Conservation (phyloP, 2,113 vertebrate species). For the Pristiophorus japonicus region DNA sequence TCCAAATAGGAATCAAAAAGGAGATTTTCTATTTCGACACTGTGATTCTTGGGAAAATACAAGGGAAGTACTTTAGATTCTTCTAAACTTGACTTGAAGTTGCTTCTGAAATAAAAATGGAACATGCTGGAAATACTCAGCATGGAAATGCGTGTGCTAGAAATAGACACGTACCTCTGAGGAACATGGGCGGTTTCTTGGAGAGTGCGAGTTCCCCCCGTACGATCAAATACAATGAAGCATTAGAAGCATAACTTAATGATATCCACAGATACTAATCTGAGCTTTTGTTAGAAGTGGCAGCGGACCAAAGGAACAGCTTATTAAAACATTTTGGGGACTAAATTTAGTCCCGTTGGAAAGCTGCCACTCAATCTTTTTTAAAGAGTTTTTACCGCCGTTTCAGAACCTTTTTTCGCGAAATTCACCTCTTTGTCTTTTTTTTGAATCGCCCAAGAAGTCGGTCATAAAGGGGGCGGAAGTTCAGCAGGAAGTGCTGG, state of each 20-base stretch:
- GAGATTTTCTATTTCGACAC: background rate
- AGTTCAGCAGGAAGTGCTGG: too few relatives aligned
- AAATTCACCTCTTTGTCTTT: too few relatives aligned
- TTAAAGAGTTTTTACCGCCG: too few relatives aligned
- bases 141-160: background rate
- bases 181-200: background rate
- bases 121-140: background rate
- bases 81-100: too few relatives aligned
- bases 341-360: too few relatives aligned
- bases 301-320: background rate
- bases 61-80: background rate
- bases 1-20: background rate
- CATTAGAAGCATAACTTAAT: background rate
- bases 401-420: too few relatives aligned
- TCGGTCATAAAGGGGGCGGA: too few relatives aligned
- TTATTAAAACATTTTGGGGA: too few relatives aligned
- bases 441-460: too few relatives aligned
- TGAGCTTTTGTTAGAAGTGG: background rate
- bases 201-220: background rate
- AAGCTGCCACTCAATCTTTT: too few relatives aligned
- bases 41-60: background rate
- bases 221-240: background rate
- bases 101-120: background rate
- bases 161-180: background rate
- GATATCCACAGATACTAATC: background rate